phyloP scores from a whole-genome alignment of 2,888 invertebrate genomes.

The Erebia ligea region DNA sequence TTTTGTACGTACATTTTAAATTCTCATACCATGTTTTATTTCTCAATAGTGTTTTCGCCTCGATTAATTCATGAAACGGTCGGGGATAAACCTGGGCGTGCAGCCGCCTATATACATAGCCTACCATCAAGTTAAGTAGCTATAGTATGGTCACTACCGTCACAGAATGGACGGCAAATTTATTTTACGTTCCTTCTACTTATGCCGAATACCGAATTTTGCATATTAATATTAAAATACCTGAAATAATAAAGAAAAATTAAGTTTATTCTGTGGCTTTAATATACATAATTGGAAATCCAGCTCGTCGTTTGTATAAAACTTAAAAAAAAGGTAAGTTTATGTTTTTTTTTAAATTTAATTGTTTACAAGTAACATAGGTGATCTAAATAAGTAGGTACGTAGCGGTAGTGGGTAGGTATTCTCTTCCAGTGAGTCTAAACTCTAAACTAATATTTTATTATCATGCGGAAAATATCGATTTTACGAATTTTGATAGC shows the following conservation, averaged over 20 bases:
- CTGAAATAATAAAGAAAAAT: too few species aligned
- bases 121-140: conserved; percentile 11
- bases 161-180: conserved; percentile 21
- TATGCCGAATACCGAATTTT: not conserved
- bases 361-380: too few species aligned
- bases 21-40: conserved; percentile 15
- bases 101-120: conserved; percentile 35
- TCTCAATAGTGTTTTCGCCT: conserved; percentile 38
- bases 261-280: not conserved
- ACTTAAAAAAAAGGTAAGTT: not conserved
- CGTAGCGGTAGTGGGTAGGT: too few species aligned
- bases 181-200: not conserved
- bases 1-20: conserved; percentile 11
- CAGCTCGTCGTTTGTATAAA: not conserved
- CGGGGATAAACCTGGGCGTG: conserved; percentile 39
- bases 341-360: too few species aligned
- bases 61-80: conserved; percentile 34
- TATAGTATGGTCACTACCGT: conserved; percentile 30
- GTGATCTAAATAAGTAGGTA: too few species aligned
- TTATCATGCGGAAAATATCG: too few species aligned
- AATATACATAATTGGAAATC: not conserved
- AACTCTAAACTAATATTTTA: too few species aligned
- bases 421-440: too few species aligned
- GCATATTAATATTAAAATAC: not conserved
- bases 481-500: too few species aligned